Base-by-base conservation (phyloP, 2,888 invertebrate genomes). In the Rhagonycha fulva region DNA sequence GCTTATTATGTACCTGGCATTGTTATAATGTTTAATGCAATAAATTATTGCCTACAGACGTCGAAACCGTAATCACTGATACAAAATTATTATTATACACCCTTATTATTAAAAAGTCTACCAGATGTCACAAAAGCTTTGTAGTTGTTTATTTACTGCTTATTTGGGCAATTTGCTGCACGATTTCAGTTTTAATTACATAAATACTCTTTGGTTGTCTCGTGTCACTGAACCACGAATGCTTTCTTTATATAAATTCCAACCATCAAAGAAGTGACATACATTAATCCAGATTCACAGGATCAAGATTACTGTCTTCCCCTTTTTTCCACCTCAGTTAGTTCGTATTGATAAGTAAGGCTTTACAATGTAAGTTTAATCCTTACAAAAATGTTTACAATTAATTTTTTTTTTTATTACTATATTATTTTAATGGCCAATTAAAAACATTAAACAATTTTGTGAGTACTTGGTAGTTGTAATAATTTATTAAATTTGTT, bases 271-370 rank as follows among this genome's bases (percentile, higher is more conserved):
- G 69, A 70, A 71, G 76, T 71, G 76, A 76, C 76, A 74, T 72
- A 72, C 71, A 73, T 75, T 77, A 77, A 77, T 75, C 70, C 75
- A 75, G 47, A 77, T 75, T 77, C 75, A 77, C 66, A 75, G 76
- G 72, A 76, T 77, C 72, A 76, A 79, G 79, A 79, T 79, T 79
- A 79, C 76, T 79, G 79, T 79, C 79, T 76, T 69, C 63, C 69
- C 32, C 72, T 66, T 67, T 76, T 79, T 79, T 79, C 76, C 79
- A 68, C 68, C 62, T 74, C 74, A 72, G 78, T 78, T 76, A 76
- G 60, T 76, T 71, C 26, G 32, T 72, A 76, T 75, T 77, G 73
- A 71, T 75, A 77, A 66, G 74, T 67, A 71, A 24, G 66, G 71
- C 66, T 47, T 47, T 2, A 47, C 47, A 47, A 47, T 47, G 47